Evolutionary conservation across 2,797 vertebrate genomes (phyloP), one percentile per base, ranked within the genome.

Genomic region (Synaphobranchus kaupii): DNA sequence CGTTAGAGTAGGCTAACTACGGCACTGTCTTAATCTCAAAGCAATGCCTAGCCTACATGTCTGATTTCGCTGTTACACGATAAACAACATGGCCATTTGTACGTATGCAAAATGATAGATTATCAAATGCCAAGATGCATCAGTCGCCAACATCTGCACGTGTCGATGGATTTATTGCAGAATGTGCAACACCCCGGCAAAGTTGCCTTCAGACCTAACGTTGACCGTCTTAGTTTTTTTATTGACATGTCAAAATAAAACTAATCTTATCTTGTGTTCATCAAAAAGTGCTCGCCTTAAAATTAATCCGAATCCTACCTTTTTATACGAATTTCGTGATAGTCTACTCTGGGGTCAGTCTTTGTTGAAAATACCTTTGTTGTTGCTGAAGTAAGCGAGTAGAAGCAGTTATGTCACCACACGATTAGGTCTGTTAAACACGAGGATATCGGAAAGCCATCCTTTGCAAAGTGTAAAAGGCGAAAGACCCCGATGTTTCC

Each of bases 401-500:
- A 58, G 85, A 22, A 20, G 50, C 39, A 47, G 47, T 83, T 13
- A 44, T 68, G 56, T 20, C 44, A 54, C 86, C 22, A 48, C 66
- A 34, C 63, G 82, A 73, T 34, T 54, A 25, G 17, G 50, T 84
- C 52, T 58, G n/a, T 84, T 87, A 84, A 52, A 84, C 56, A 15
- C 12, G 31, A n/a, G n/a, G 63, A 34, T 22, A 48, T 68, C 82
- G 66, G 50, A 58, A 84, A 73, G 71, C 82, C 84, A 63, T 83
- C 86, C 82, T 20, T 84, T 22, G 83, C 82, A 47, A 76, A 84
- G 82, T 87, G 25, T 34, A 87, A 66, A 39, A 39, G 71, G 15
- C 34, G 71, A 76, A 76, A 84, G 34, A 50, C 89, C 76, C 39
- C 20, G 44, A 8, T 44, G 44, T 80, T 80, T 31, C 76, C 76